phyloP scores from a whole-genome alignment of 2,888 invertebrate species.

The Drosophila cognata region DNA sequence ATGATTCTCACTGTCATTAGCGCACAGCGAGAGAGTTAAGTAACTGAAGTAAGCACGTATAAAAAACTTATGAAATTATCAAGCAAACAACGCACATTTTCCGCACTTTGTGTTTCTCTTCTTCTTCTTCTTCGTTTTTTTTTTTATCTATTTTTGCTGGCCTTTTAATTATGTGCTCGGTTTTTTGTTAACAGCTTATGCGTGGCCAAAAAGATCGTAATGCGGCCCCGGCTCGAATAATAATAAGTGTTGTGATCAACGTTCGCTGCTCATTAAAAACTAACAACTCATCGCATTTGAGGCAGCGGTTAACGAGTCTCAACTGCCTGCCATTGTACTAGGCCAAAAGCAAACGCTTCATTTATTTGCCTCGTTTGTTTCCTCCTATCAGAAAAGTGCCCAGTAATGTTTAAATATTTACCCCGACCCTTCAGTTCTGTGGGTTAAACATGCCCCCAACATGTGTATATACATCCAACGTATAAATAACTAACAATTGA shows the following conservation, averaged over 20 bases:
- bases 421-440: constrained; percentile 7
- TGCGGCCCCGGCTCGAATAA: constrained; percentile 37
- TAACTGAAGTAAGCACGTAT: constrained; percentile 4
- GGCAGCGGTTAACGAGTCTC: constrained; percentile 68
- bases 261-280: constrained; percentile 60
- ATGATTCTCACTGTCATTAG: constrained; percentile 60
- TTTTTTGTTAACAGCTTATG: constrained; percentile 42
- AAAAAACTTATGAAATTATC: constrained; percentile 53
- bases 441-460: constrained; percentile 12
- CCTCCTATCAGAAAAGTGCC: constrained; percentile 33
- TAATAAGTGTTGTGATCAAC: constrained; percentile 58
- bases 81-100: constrained; percentile 58
- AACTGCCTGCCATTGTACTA: constrained; percentile 45
- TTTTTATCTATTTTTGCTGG: constrained; percentile 9
- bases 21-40: constrained; percentile 17
- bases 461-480: constrained; percentile 14
- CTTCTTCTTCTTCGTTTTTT: not conserved
- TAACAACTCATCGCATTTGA: constrained; percentile 65
- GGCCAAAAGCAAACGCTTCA: constrained; percentile 46
- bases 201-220: constrained; percentile 67
- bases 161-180: constrained; percentile 56
- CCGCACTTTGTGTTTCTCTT: constrained; percentile 45
- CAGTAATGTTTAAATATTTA: constrained; percentile 51
- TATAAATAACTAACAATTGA: constrained; percentile 59
- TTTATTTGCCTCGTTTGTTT: constrained; percentile 49